Percentiles rank a stretch among this genome's conserved stretches.
phyloP scores from a whole-genome alignment of 2,888 invertebrate genomes.

The Trichogramma dendrolimi region DNA sequence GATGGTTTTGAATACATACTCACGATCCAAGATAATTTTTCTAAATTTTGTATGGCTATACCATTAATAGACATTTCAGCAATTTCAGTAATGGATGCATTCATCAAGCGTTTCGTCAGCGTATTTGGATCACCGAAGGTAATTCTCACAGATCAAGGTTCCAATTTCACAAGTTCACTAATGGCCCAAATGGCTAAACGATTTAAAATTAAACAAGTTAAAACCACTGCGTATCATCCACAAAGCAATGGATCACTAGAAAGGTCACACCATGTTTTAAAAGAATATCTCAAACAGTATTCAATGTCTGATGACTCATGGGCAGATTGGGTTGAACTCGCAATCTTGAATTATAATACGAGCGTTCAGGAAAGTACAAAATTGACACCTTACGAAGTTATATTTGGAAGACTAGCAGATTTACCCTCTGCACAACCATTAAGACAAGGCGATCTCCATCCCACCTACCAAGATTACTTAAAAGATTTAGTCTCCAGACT shows the following conservation, averaged over 20 bases:
- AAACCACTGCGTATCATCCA: slow-evolving; percentile 28
- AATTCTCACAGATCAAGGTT: slow-evolving; percentile 31
- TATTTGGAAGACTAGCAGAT: slow-evolving; percentile 1
- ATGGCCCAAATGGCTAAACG: slow-evolving; percentile 24
- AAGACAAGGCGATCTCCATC: no score
- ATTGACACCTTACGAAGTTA: slow-evolving; percentile 1
- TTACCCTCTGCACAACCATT: no score
- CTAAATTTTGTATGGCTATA: slow-evolving; percentile 22
- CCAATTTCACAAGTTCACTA: slow-evolving; percentile 28
- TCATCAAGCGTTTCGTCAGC: slow-evolving; percentile 27
- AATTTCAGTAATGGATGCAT: slow-evolving; percentile 28
- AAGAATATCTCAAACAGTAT: not conserved
- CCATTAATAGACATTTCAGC: slow-evolving; percentile 19
- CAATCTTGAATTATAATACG: slow-evolving; percentile 1
- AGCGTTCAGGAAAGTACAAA: slow-evolving; percentile 3
- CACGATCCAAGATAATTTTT: slow-evolving; percentile 24
- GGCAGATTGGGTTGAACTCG: slow-evolving; percentile 1
- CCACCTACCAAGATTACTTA: no score
- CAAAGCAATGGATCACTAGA: slow-evolving; percentile 28
- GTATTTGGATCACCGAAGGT: slow-evolving; percentile 26
- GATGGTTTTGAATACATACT: slow-evolving; percentile 29
- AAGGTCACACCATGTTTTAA: not conserved
- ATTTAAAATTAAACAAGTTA: slow-evolving; percentile 26
- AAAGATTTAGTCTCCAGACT: no score
- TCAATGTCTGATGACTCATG: not conserved